Percentiles rank a stretch among this genome's conserved stretches.
phyloP scores from a whole-genome alignment of 2,113 vertebrate genomes.

The Hystrix brachyura region DNA sequence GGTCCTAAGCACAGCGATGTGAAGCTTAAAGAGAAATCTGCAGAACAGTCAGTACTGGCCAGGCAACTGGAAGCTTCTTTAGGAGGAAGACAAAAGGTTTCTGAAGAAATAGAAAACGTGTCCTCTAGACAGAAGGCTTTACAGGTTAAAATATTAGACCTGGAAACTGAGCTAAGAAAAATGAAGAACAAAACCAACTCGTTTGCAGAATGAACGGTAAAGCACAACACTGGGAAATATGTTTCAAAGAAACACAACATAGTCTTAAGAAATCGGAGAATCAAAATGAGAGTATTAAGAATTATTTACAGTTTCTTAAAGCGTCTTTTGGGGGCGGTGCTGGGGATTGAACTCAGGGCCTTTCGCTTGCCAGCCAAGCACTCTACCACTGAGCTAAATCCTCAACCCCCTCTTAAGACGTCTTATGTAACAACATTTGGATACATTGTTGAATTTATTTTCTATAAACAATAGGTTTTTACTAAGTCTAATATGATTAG shows the following conservation, averaged over 20 bases:
- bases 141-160: conserved; percentile 89
- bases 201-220: conserved; percentile 80
- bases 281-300: conserved; percentile 93
- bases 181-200: conserved; percentile 90
- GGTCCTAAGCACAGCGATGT: conserved; percentile 86
- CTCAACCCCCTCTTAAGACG: conserved; percentile 50
- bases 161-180: conserved; percentile 91
- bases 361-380: no score
- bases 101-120: conserved; percentile 89
- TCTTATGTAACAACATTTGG: conserved; percentile 93
- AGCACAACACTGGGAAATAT: conserved; percentile 89
- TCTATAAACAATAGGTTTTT: conserved; percentile 59
- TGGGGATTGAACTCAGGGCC: no score
- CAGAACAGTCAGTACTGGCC: conserved; percentile 87
- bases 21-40: conserved; percentile 90
- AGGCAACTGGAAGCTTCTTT: conserved; percentile 91
- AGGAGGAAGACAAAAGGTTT: conserved; percentile 92
- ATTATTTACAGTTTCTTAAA: conserved; percentile 94
- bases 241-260: conserved; percentile 93
- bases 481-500: conserved; percentile 55
- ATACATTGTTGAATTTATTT: conserved; percentile 79
- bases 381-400: no score
- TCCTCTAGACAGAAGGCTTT: conserved; percentile 88
- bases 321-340: no score
- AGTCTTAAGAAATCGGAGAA: conserved; percentile 93